Evolutionary conservation across 2,888 invertebrate species (phyloP).

Genomic region (Dimorphilus gyrociliatus): DNA sequence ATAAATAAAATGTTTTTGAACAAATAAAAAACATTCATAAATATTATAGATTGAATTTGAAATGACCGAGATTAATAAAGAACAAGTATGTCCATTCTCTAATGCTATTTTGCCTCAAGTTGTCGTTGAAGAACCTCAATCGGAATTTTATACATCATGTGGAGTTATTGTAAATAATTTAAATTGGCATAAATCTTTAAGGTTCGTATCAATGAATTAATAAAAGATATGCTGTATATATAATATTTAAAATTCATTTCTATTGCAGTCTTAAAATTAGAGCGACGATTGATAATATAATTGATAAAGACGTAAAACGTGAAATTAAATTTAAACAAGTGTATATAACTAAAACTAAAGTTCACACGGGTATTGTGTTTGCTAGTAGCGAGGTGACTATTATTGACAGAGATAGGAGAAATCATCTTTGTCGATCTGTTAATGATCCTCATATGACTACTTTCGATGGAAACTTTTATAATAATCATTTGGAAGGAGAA

Average conservation of each 20-base stretch:
- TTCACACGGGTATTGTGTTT: too few species aligned
- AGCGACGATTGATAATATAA: constrained; percentile 1
- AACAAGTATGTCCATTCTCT: not conserved
- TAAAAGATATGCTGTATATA: not conserved
- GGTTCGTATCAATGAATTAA: not conserved
- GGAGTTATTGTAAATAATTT: constrained; percentile 2
- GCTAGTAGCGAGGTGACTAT: constrained; percentile 21
- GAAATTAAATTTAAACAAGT: not conserved
- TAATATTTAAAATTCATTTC: too few species aligned
- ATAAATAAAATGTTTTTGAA: too few species aligned
- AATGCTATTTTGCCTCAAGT: constrained; percentile 1
- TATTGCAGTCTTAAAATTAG: not conserved
- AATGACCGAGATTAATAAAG: too few species aligned
- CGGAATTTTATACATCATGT: constrained; percentile 1
- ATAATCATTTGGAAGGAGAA: constrained; percentile 18
- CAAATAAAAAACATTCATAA: too few species aligned
- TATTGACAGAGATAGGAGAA: constrained; percentile 13
- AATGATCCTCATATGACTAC: constrained; percentile 25
- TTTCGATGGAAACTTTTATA: constrained; percentile 16
- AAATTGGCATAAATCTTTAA: constrained; percentile 4
- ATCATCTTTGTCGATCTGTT: constrained; percentile 14
- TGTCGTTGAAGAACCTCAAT: constrained; percentile 1
- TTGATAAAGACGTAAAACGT: constrained; percentile 1
- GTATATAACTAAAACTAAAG: too few species aligned
- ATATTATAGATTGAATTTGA: too few species aligned